These are phyloP conservation scores for Galagoides demidoff DNA, from an alignment of 2,797 vertebrate species.

Conservation along the genomic window DNA sequence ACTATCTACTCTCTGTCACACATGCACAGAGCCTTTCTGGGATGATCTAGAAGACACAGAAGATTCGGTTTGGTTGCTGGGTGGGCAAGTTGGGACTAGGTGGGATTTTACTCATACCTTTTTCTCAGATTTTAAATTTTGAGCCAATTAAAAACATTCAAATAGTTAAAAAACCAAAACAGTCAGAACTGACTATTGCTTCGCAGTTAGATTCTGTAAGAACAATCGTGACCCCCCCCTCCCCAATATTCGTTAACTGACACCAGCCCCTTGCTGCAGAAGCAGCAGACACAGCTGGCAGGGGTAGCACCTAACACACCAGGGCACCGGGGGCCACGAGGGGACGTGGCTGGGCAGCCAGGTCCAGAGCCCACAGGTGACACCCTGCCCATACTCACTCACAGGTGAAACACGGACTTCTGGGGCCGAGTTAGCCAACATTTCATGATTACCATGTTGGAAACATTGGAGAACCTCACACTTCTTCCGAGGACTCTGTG, in stretches of 20 bases:
- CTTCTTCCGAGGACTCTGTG: not conserved
- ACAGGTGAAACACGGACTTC: not conserved
- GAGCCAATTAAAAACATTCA: not conserved
- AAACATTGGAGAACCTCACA: not conserved
- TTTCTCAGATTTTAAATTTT: not conserved
- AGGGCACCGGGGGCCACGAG: not conserved
- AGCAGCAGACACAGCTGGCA: not conserved
- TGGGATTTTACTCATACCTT: not conserved
- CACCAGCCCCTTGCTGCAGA: too few relatives aligned
- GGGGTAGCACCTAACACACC: not conserved
- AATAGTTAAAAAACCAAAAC: not conserved
- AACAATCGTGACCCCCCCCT: not conserved
- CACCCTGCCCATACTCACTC: not conserved
- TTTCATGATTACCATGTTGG: not conserved
- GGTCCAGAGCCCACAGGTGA: not conserved
- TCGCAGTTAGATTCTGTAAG: not conserved
- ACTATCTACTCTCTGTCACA: too few relatives aligned
- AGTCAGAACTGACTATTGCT: not conserved
- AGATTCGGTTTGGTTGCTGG: not conserved
- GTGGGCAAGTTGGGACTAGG: not conserved
- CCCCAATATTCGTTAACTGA: not conserved
- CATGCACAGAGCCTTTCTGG: too few relatives aligned
- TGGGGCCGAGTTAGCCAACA: not conserved
- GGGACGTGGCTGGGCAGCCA: not conserved
- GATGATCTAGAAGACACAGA: not conserved